These are phyloP conservation scores for Proteles cristata DNA, from an alignment of 2,113 vertebrate genomes.

Conservation along the genomic window DNA sequence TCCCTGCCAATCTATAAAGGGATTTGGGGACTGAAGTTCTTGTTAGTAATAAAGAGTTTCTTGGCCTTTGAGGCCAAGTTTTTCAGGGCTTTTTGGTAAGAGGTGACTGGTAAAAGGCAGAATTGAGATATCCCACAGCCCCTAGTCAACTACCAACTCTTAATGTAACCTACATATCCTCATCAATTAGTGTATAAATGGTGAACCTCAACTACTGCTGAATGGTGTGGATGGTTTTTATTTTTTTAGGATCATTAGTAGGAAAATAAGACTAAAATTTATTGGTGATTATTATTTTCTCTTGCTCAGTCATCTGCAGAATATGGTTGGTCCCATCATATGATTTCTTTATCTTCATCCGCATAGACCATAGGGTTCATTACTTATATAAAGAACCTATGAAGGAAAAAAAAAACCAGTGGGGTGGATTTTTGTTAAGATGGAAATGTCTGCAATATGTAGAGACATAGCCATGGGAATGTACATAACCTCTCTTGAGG, in stretches of 20 bases:
- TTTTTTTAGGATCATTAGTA: neutral
- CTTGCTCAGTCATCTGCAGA: neutral
- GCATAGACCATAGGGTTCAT: neutral
- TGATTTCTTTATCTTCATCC: slow-evolving; percentile 6
- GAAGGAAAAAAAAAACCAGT: neutral
- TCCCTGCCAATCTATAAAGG: neutral
- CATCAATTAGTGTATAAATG: neutral
- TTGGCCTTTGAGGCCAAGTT: neutral
- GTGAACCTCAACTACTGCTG: neutral
- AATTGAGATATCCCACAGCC: neutral
- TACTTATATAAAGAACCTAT: neutral
- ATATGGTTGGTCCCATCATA: neutral
- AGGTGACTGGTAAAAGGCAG: neutral
- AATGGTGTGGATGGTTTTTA: neutral
- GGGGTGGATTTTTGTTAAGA: neutral
- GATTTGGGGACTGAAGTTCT: neutral
- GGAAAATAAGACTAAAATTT: neutral
- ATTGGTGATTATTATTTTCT: neutral
- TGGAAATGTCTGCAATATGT: neutral
- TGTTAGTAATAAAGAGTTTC: neutral
- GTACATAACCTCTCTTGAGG: neutral
- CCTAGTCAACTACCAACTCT: neutral
- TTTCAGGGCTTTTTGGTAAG: neutral
- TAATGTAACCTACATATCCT: neutral
- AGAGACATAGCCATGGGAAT: neutral